A percentile compares a stretch with the other conserved stretches of the same genome.
Conservation (phyloP, 2,797 vertebrate species). For the Poeciliopsis paucimaculata region DNA sequence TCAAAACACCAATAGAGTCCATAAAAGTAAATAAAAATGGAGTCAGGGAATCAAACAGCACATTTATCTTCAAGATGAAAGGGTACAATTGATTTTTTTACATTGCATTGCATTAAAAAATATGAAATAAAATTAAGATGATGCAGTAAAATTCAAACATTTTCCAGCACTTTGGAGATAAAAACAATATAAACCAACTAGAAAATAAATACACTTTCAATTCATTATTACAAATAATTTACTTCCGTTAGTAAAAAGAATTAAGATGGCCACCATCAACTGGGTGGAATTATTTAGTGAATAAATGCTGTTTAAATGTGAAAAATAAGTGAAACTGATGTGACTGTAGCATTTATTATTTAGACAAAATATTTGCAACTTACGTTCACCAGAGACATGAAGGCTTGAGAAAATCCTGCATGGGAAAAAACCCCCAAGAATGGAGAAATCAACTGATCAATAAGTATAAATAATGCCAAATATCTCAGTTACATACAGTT, state of each 20-base stretch:
- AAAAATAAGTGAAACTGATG: not conserved
- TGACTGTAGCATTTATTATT: not conserved
- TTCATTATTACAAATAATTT: no score
- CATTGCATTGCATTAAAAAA: not conserved
- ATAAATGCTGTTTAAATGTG: not conserved
- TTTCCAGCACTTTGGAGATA: no score
- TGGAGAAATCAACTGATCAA: not conserved
- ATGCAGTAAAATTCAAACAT: no score
- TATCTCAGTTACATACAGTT: not conserved
- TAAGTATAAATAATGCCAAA: not conserved
- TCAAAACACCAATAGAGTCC: not conserved
- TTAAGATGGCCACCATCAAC: not conserved
- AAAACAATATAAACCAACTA: no score
- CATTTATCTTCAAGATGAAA: not conserved
- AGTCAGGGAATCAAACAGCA: not conserved
- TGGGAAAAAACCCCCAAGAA: not conserved
- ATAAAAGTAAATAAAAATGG: not conserved
- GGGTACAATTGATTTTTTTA: not conserved
- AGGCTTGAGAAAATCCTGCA: conserved; percentile 85
- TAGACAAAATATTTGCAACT: conserved; percentile 52
- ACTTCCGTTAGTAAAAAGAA: not conserved
- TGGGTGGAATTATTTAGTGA: not conserved
- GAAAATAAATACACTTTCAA: no score
- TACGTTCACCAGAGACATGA: conserved; percentile 88
- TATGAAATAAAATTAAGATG: not conserved